These are phyloP conservation scores for Sebastes itinus DNA, from an alignment of 2,797 vertebrate genomes.

Conservation along the genomic window DNA sequence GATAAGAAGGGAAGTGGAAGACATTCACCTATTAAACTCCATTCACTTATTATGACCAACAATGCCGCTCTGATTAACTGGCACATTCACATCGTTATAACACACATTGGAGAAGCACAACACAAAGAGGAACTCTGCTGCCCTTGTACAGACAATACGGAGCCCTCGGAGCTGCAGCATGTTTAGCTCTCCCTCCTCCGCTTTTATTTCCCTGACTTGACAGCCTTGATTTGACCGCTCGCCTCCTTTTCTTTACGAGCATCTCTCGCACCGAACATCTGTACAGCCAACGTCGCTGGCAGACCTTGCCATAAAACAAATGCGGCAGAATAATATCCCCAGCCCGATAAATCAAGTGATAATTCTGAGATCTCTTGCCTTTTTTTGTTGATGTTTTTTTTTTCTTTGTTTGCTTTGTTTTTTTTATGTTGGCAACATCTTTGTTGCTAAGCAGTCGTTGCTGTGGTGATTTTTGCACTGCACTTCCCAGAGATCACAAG, in stretches of 20 bases:
- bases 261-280: conserved; percentile 13
- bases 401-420: neutral
- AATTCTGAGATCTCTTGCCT: neutral
- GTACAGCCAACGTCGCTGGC: neutral
- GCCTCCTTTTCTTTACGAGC: conserved; percentile 41
- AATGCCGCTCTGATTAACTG: conserved; percentile 58
- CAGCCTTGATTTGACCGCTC: conserved; percentile 59
- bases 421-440: conserved; percentile 52
- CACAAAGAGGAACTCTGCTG: conserved; percentile 52
- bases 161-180: conserved; percentile 25
- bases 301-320: conserved; percentile 20
- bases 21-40: conserved; percentile 58
- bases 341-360: neutral
- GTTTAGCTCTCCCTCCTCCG: conserved; percentile 36
- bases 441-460: conserved; percentile 78
- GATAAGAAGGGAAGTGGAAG: conserved; percentile 59
- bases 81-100: conserved; percentile 41
- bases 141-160: conserved; percentile 56
- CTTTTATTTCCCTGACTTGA: conserved; percentile 52
- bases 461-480: conserved; percentile 67
- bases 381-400: conserved; percentile 22
- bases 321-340: neutral
- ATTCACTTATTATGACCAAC: conserved; percentile 64
- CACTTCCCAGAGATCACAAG: conserved; percentile 67
- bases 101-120: conserved; percentile 25